Evolutionary conservation across 2,113 vertebrate genomes (phyloP), one percentile per base, ranked within the genome.

Genomic region (Heterochromis multidens): DNA sequence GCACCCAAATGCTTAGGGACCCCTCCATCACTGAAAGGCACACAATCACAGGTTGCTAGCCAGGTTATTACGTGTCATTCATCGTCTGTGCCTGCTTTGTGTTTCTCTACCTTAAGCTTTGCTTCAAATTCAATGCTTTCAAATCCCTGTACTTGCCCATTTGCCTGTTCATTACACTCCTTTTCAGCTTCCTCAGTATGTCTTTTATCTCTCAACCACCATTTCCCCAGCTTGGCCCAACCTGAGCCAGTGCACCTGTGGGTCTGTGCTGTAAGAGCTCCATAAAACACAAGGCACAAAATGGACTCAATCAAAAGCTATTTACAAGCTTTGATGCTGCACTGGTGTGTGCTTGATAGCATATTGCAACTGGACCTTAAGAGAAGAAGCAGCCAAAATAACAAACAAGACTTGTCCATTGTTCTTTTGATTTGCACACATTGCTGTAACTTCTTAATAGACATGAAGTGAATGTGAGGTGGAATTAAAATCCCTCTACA

Each of bases 11-110:
- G 33, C 84, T 29, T 60, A 77, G 89, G 81, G 89, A 86, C 86
- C 90, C 82, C 86, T 93, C 93, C 85, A 89, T 93, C 92, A 94
- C 79, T 3, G 11, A 79, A 19, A 89, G 93, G 92, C 85, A 91
- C 86, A 91, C 94, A 92, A 91, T 93, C 92, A 91, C 81, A 46
- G 59, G 82, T 78, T 83, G 63, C 62, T 72, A 6, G 74, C 79
- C 72, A 60, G 88, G 91, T 94, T 95, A 95, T 95, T 94, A 93
- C 80, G 60, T 92, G 84, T 78, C 92, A 94, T 95, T 95, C 90
- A 93, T 95, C 95, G 95, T 84, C 88, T 40, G 84, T 8, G n/a
- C 76, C 89, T 61, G 76, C 70, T 65, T 86, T 74, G 49, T 79
- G 84, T 87, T 83, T 81, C 62, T 57, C 43, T 62, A 54, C 83